phyloP scores from a whole-genome alignment of 1,140 invertebrate genomes.

The Cydia fagiglandana region DNA sequence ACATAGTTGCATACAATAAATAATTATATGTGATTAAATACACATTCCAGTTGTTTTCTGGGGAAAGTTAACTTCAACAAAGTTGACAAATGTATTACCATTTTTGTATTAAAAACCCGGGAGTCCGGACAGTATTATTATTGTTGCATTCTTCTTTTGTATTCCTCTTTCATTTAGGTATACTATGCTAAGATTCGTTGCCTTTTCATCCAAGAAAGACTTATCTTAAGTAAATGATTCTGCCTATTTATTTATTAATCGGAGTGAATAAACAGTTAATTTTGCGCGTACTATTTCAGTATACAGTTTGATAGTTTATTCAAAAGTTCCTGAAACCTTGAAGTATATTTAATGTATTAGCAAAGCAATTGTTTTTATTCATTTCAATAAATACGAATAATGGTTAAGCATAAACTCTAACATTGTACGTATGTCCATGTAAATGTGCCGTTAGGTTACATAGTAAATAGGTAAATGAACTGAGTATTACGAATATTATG shows the following conservation, averaged over 20 bases:
- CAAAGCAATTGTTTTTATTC: background rate
- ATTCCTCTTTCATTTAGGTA: background rate
- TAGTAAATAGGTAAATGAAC: slow-evolving; percentile 56
- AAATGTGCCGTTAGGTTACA: slow-evolving; percentile 60
- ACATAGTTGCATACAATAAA: no score
- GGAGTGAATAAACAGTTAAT: background rate
- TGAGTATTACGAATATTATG: slow-evolving; percentile 59
- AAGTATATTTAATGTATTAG: background rate
- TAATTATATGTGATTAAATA: background rate
- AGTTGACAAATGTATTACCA: background rate
- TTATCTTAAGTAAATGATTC: slow-evolving; percentile 44
- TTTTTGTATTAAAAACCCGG: no score
- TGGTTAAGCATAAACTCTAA: background rate
- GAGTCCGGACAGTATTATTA: background rate
- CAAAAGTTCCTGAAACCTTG: background rate
- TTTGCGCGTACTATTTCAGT: background rate
- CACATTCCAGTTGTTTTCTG: background rate
- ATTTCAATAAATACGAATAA: background rate
- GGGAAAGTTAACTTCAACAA: no score
- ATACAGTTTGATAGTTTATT: slow-evolving; percentile 44
- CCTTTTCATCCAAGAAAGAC: slow-evolving; percentile 70
- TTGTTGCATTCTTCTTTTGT: background rate
- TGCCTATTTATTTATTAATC: slow-evolving; percentile 59
- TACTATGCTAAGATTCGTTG: slow-evolving; percentile 40
- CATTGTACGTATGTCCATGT: slow-evolving; percentile 37